Base-by-base conservation (phyloP, 2,797 vertebrate genomes). In the Epinephelus awoara region DNA sequence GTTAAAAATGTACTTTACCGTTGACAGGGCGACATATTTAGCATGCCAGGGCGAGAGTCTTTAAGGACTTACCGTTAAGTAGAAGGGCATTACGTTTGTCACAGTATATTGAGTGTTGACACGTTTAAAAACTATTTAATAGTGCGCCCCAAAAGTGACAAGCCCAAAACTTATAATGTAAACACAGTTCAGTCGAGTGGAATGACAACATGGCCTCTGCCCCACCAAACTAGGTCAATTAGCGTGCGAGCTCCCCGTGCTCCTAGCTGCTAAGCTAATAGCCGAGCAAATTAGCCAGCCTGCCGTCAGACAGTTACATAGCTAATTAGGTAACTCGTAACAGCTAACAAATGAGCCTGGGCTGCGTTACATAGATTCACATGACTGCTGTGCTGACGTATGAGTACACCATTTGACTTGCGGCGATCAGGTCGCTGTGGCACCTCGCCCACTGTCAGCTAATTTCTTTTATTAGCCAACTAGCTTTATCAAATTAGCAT, bases 401-500 rank as follows among this genome's bases (percentile, higher is more conserved):
- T 64, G 21, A 64, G 19, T 38, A 13, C 4, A 17, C 6, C 6
- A 0, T 25, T 47, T 42, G 21, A 57, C 49, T 70, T 12, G 58
- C 34, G 21, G n/a, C n/a, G 34, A 18, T 34, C 5, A 44, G 19
- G 14, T 62, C 17, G 47, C 2, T 9, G 15, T 42, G 47, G 79
- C n/a, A 57, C 77, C 80, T 86, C 81, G 65, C 76, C 80, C 72
- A 78, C n/a, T 55, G 10, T 21, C 61, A 27, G 86, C 88, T 85
- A 71, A 84, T 86, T 88, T 82, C 7, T 78, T 75, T 91, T 76
- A 91, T 85, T 91, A 85, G 89, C 90, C 79, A 55, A 84, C 72
- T 85, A 92, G 90, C 88, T 80, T 61, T 42, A 23, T 75, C 67
- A 85, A 91, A 93, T 90, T 94, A 95, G 92, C 93, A 80, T 71